A percentile compares a stretch with the other conserved stretches of the same genome.
Conservation (phyloP, 2,113 vertebrate species). For the Hippocampus abdominalis region DNA sequence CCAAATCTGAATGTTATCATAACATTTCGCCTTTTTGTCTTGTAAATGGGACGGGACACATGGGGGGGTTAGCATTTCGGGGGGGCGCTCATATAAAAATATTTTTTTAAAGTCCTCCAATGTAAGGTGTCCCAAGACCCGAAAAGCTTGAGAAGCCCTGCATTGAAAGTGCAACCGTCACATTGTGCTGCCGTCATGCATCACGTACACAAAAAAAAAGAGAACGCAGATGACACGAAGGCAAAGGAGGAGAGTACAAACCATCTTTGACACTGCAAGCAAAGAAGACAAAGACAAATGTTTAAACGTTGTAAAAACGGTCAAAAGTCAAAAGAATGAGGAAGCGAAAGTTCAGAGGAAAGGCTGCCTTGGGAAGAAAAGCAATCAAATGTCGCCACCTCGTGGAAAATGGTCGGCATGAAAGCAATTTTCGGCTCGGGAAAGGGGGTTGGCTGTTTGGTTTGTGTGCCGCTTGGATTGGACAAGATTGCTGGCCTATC, state of each 20-base stretch:
- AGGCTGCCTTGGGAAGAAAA: not conserved
- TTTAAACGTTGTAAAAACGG: not conserved
- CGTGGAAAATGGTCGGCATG: slow-evolving; percentile 11
- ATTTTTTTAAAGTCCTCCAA: too few relatives aligned
- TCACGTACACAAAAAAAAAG: slow-evolving; percentile 8
- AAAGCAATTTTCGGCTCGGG: not conserved
- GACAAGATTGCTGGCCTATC: not conserved
- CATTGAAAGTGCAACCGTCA: not conserved
- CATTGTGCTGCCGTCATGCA: not conserved
- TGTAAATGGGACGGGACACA: too few relatives aligned
- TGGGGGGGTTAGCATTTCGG: not conserved
- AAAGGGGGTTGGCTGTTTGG: not conserved
- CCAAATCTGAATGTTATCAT: too few relatives aligned
- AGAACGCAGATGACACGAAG: not conserved
- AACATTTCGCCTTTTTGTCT: too few relatives aligned
- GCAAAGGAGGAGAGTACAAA: slow-evolving; percentile 78
- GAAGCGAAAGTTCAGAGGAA: not conserved
- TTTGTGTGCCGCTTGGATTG: not conserved
- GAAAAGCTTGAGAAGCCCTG: not conserved
- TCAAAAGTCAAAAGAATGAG: slow-evolving; percentile 46
- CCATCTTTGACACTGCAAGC: slow-evolving; percentile 94
- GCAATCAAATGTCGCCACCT: slow-evolving; percentile 35
- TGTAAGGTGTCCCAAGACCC: not conserved
- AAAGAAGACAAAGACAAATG: slow-evolving; percentile 51
- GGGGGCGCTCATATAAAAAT: not conserved